A percentile compares a stretch with the other conserved stretches of the same genome.
Evolutionary conservation across 2,888 invertebrate genomes (phyloP).

Genomic region (Lithophane semibrunnea): DNA sequence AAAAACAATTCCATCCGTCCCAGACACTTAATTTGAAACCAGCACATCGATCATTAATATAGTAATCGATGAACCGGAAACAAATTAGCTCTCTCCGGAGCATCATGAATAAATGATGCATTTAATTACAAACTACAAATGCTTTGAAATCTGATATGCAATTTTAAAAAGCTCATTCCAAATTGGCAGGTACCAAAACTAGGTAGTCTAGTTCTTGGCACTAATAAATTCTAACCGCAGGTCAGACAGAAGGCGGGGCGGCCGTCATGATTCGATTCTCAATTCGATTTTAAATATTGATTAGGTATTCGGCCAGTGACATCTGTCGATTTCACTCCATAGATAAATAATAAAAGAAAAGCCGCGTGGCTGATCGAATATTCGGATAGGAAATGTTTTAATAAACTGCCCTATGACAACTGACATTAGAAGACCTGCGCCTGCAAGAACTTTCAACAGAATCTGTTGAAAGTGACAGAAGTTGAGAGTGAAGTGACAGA

Average conservation of each 20-base stretch:
- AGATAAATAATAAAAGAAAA: conserved; percentile 13
- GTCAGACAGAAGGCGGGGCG: background rate
- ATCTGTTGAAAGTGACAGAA: conserved; percentile 13
- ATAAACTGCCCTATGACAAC: conserved; percentile 4
- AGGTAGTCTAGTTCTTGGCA: background rate
- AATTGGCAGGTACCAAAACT: background rate
- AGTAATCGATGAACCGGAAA: too few species aligned
- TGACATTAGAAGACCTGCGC: background rate
- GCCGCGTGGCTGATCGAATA: background rate
- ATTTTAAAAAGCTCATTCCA: background rate
- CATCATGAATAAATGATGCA: background rate
- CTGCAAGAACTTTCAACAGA: too few species aligned
- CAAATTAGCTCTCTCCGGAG: background rate
- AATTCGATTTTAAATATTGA: conserved; percentile 14
- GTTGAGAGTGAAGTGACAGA: too few species aligned
- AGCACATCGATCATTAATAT: background rate
- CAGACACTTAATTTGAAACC: conserved; percentile 7
- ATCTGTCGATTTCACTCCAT: conserved; percentile 7
- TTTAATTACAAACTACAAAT: background rate
- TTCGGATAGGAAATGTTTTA: background rate
- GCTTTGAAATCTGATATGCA: background rate
- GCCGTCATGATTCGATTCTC: background rate
- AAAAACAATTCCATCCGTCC: background rate
- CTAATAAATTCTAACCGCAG: background rate
- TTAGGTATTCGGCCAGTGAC: conserved; percentile 25